Percentiles rank a stretch among this genome's conserved stretches.
phyloP scores from a whole-genome alignment of 2,797 vertebrate genomes.

The Pseudochirops corinnae region DNA sequence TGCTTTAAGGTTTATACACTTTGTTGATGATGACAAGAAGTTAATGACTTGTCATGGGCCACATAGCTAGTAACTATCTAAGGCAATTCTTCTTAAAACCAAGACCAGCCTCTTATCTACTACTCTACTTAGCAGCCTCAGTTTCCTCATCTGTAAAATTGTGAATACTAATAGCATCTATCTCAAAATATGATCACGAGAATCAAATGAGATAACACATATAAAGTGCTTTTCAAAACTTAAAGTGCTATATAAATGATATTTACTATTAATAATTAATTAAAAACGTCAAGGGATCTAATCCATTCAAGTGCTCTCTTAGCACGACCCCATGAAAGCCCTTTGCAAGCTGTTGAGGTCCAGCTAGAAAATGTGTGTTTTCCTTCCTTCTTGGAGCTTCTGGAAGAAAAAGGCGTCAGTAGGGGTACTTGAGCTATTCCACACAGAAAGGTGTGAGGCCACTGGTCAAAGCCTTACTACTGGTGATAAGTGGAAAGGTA shows the following conservation, averaged over 20 bases:
- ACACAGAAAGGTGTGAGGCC: not conserved
- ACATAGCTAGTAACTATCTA: not conserved
- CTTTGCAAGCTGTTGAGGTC: not conserved
- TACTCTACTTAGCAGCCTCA: not conserved
- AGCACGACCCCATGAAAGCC: not conserved
- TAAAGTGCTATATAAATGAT: not conserved
- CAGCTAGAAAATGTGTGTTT: not conserved
- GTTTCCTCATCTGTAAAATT: not conserved
- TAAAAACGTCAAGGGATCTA: not conserved
- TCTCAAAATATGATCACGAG: not conserved
- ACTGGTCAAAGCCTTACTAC: constrained; percentile 64
- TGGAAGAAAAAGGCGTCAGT: not conserved
- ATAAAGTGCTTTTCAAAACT: not conserved
- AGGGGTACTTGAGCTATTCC: not conserved
- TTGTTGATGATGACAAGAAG: not conserved
- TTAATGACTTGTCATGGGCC: not conserved
- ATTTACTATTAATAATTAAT: not conserved
- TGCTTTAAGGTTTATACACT: not conserved
- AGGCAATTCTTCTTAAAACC: not conserved
- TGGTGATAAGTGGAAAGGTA: constrained; percentile 78
- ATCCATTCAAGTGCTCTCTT: not conserved
- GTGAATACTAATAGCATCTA: not conserved
- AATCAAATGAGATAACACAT: not conserved
- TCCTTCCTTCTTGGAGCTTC: constrained; percentile 35
- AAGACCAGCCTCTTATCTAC: not conserved